Conservation (phyloP, 2,888 invertebrate species). For the Agrotis ipsilon region DNA sequence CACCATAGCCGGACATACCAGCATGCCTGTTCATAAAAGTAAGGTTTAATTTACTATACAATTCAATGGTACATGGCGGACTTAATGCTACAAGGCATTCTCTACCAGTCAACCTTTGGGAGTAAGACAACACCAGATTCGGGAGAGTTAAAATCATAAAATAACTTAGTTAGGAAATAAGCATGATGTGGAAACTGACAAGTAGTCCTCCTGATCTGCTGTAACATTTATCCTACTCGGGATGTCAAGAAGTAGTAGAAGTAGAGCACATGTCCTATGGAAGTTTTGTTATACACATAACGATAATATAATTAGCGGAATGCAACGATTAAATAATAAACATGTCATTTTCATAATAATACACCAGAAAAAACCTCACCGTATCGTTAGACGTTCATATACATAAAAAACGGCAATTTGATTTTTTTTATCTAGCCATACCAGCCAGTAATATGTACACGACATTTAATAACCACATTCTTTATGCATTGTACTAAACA, state of each 20-base stretch:
- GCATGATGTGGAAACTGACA: not conserved
- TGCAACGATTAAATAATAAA: not conserved
- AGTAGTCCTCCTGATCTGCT: no score
- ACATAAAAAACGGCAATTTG: not conserved
- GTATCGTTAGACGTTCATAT: not conserved
- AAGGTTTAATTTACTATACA: not conserved
- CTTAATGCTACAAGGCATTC: no score
- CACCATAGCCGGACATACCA: constrained; percentile 92
- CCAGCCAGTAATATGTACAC: constrained; percentile 6
- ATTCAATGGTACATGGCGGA: no score
- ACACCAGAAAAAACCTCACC: not conserved
- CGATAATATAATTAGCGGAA: not conserved
- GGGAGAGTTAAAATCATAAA: not conserved
- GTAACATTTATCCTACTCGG: not conserved
- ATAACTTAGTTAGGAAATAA: not conserved
- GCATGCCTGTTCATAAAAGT: constrained; percentile 86
- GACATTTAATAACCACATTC: constrained; percentile 11
- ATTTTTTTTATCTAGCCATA: not conserved
- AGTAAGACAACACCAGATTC: no score
- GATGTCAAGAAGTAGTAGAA: not conserved
- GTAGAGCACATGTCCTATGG: not conserved
- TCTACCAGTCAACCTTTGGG: no score
- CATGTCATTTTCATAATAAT: not conserved
- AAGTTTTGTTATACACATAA: not conserved
- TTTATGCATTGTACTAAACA: constrained; percentile 13